Evolutionary conservation across 2,797 vertebrate species (phyloP), one percentile per base, ranked within the genome.

Genomic region (Crypturellus tataupa): DNA sequence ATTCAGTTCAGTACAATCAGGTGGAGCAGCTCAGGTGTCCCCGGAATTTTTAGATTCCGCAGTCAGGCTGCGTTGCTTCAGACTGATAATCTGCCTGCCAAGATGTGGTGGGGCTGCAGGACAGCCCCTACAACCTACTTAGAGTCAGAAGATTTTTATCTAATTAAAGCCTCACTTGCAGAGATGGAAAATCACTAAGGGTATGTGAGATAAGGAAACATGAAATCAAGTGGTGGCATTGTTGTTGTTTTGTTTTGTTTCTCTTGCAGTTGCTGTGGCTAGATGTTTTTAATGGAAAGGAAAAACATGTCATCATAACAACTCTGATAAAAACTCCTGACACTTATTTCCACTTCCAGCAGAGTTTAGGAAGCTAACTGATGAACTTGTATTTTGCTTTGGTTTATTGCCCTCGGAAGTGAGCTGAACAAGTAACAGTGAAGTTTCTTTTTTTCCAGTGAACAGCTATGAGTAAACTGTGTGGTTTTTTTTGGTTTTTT

Each of bases 131-230:
- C 71, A 83, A 6, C 46, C 51, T 44, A 67, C 69, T 75, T 40
- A 29, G 60, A 79, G 49, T 14, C 79, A 80, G 80, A 69, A 53
- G n/a, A 51, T 33, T 69, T 59, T 35, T 40, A 46, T 55, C 53
- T 89, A 84, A 85, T 91, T 73, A 94, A 83, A 87, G 62, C 42
- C 35, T 56, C 18, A 5, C 69, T 94, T 58, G n/a, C 85, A 75
- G 75, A 82, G 64, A 56, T 76, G 86, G 85, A 85, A 96, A 94
- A 85, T 88, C 84, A 76, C 84, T 40, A 25, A 64, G 44, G 80
- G 80, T 73, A 77, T 71, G 40, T 5, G n/a, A 91, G n/a, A 19
- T 35, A 72, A 55, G 55, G 46, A 80, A 76, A 80, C 25, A 18
- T 35, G 82, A 25, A 62, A 71, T 21, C 20, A 56, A 75, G 20